Evolutionary conservation across 2,113 vertebrate species (phyloP), one percentile per base, ranked within the genome.

Genomic region (Rhizomys pruinosus): DNA sequence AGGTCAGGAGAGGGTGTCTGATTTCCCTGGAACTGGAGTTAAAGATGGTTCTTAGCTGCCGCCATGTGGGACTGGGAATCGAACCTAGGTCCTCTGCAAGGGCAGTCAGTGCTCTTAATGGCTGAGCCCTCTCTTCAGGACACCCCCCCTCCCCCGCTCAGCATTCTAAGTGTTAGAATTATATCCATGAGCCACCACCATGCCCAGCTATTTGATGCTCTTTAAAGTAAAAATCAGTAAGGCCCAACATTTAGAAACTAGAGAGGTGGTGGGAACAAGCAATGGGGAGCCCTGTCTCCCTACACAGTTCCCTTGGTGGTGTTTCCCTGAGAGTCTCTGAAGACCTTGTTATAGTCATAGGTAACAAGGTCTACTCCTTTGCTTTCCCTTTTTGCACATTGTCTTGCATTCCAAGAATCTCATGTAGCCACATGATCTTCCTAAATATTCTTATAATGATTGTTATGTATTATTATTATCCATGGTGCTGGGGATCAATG

Each of bases 221-320:
- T 92, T 85, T 69, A 91, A 81, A 85, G 44, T 88, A 69, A 93
- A 92, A 57, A 57, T 10, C 5, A 34, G n/a, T 37, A 11, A 80
- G 37, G 29, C 10, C 29, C 23, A 76, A 32, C 39, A 77, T 66
- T 80, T 95, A 78, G 57, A 87, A 92, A 88, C 57, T 32, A 61
- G 61, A 66, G 71, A 2, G 57, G 79, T 6, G 11, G 66, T 77
- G 69, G 47, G 88, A 77, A 42, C n/a, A 88, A 37, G 39, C 29
- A n/a, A 59, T 16, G 13, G 2, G 10, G 5, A 52, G 61, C 90
- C 34, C 71, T 59, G 13, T 57, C 4, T 22, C 16, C 29, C 16
- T 37, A 69, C 37, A 72, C 68, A 91, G 61, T 34, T 55, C 16
- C 39, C 25, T 73, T 88, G 71, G 64, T 78, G 74, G 11, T 52